phyloP scores from a whole-genome alignment of 1,140 invertebrate genomes.

The Asbolus verrucosus region DNA sequence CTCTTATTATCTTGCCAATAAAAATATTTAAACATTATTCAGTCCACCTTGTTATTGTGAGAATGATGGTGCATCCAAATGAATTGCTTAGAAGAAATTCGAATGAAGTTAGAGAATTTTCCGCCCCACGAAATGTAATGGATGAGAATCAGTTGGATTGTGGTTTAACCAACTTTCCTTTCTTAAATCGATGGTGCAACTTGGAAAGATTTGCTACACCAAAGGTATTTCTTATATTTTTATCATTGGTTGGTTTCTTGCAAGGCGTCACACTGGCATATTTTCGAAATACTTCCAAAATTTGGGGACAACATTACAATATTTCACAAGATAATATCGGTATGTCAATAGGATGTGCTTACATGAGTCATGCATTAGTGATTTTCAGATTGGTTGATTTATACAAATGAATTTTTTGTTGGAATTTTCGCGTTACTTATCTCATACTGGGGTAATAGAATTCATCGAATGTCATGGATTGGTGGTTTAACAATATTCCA shows the following conservation, averaged over 20 bases:
- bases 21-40: slow-evolving; percentile 24
- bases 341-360: slow-evolving; percentile 42
- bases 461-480: slow-evolving; percentile 72
- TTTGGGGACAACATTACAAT: slow-evolving; percentile 58
- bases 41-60: slow-evolving; percentile 10
- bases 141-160: slow-evolving; percentile 71
- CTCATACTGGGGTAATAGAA: slow-evolving; percentile 72
- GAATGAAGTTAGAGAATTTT: slow-evolving; percentile 64
- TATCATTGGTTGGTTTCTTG: slow-evolving; percentile 68
- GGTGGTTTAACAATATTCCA: slow-evolving; percentile 71
- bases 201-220: slow-evolving; percentile 72
- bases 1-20: slow-evolving; percentile 15
- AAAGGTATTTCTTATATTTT: slow-evolving; percentile 67
- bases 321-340: slow-evolving; percentile 52
- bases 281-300: slow-evolving; percentile 68
- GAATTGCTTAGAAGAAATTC: slow-evolving; percentile 60
- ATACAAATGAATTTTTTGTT: slow-evolving; percentile 69
- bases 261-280: slow-evolving; percentile 71
- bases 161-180: slow-evolving; percentile 70
- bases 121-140: slow-evolving; percentile 66
- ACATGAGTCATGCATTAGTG: slow-evolving; percentile 28
- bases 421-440: slow-evolving; percentile 68
- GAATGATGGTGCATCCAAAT: slow-evolving; percentile 60
- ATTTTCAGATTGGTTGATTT: slow-evolving; percentile 71
- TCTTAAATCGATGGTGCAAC: slow-evolving; percentile 65